Base-by-base conservation (phyloP, 23 tunicate species). In the Oikopleura vanhoeffeni region DNA sequence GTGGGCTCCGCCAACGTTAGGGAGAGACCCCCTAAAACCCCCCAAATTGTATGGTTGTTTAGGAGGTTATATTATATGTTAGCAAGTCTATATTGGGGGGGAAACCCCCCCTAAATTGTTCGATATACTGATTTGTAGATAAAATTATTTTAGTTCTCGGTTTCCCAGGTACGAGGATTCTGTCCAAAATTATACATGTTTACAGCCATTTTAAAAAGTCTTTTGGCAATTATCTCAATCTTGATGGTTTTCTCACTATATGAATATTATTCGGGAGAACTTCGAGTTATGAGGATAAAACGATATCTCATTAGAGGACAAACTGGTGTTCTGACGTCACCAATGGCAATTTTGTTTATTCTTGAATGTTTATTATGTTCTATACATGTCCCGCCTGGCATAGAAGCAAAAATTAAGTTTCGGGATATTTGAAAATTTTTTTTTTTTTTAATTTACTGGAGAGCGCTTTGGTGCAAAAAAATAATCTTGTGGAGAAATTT, bases 321-420 rank as follows among this genome's bases (percentile, higher is more conserved):
- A 30, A 71, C 79, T 71, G 79, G 79, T 38, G 79, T 71, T 71
- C 79, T 71, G 4, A 71, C 79, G 2, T 13, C 34, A 2, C 79
- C 79, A 71, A 24, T 71, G 79, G 79, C 79, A 4, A 71, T 71
- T 71, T 30, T 71, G 2, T 71, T 71, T 71, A 28, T 71, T 30
- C 38, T 71, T 18, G 79, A 71, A 30, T 71, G 79, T 30, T 13
- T 71, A 2, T 38, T 71, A 4, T 71, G 79, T 30, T 13, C 79
- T 13, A 28, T 71, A 2, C 79, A 71, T 2, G 32, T 71, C 3
- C 79, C 79, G 27, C 79, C 79, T 28, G 79, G 79, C 79, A 2
- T 32, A 2, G 79, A 71, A 24, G 24, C 64, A 24, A 49, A 13
- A 24, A 49, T 49, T 49, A n/a, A n/a, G n/a, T n/a, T n/a, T n/a